Conservation (phyloP, 2,888 invertebrate genomes). For the Metalampra italica region DNA sequence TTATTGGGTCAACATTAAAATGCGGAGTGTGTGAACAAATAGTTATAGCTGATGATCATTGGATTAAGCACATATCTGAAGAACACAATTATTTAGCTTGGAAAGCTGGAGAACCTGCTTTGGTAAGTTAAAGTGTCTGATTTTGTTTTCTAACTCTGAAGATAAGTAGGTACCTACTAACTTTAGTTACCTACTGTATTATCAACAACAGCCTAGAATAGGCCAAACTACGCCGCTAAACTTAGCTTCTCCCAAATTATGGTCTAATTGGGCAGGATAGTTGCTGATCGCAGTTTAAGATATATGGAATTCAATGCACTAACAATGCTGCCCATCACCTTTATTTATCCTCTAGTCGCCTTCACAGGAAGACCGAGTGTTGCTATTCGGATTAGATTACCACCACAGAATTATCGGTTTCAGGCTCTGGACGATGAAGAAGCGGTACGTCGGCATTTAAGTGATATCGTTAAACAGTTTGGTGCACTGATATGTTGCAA, state of each 20-base stretch:
- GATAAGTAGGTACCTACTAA: background rate
- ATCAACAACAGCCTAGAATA: background rate
- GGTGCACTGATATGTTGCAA: conserved; percentile 22
- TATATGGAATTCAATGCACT: too few relatives aligned
- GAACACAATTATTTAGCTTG: conserved; percentile 39
- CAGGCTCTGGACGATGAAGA: conserved; percentile 28
- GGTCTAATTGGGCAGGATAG: too few relatives aligned
- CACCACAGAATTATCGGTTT: conserved; percentile 2
- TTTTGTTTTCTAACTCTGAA: background rate
- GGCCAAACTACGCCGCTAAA: too few relatives aligned
- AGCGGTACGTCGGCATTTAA: conserved; percentile 25
- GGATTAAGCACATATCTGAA: conserved; percentile 31
- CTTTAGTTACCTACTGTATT: background rate
- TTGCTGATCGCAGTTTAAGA: too few relatives aligned
- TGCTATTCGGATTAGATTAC: too few relatives aligned
- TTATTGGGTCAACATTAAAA: conserved; percentile 8
- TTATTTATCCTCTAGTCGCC: too few relatives aligned
- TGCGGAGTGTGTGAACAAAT: conserved; percentile 29
- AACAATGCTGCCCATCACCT: too few relatives aligned
- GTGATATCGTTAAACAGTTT: conserved; percentile 19
- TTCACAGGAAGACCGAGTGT: too few relatives aligned
- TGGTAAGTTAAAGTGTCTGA: conserved; percentile 51
- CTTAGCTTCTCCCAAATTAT: too few relatives aligned
- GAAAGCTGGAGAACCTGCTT: conserved; percentile 44
- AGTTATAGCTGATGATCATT: conserved; percentile 8